Conservation (phyloP, 2,113 vertebrate genomes). For the Prionailurus viverrinus region DNA sequence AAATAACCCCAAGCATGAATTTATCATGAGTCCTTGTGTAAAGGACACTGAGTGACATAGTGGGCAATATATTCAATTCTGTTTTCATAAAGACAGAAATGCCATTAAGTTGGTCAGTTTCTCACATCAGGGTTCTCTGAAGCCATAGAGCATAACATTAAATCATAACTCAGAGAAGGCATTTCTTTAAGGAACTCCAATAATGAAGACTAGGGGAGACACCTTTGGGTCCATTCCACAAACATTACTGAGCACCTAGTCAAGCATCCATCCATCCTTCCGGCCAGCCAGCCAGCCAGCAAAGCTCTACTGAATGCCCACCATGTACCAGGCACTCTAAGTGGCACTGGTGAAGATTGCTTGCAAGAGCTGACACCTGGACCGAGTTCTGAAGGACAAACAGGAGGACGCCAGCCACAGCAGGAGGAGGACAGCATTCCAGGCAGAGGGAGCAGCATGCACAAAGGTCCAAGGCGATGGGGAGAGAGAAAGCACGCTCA, state of each 20-base stretch:
- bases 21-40: conserved; percentile 80
- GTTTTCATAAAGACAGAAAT: conserved; percentile 80
- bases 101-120: conserved; percentile 71
- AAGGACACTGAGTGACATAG: conserved; percentile 81
- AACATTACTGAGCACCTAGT: conserved; percentile 38
- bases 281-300: not conserved
- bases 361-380: not conserved
- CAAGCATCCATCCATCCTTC: not conserved
- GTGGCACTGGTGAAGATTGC: not conserved
- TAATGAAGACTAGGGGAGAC: conserved; percentile 61
- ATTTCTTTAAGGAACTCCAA: conserved; percentile 66
- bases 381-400: conserved; percentile 56
- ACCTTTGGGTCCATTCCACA: conserved; percentile 52
- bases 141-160: conserved; percentile 62
- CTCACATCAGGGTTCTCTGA: conserved; percentile 74
- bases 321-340: not conserved
- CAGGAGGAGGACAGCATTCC: not conserved
- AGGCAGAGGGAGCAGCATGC: not conserved
- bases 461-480: not conserved
- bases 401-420: not conserved
- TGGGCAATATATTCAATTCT: conserved; percentile 79
- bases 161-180: conserved; percentile 69
- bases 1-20: conserved; percentile 83
- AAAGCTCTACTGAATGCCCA: not conserved
- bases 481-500: not conserved